phyloP scores from a whole-genome alignment of 2,797 vertebrate genomes.

The Spinus olivaceus region DNA sequence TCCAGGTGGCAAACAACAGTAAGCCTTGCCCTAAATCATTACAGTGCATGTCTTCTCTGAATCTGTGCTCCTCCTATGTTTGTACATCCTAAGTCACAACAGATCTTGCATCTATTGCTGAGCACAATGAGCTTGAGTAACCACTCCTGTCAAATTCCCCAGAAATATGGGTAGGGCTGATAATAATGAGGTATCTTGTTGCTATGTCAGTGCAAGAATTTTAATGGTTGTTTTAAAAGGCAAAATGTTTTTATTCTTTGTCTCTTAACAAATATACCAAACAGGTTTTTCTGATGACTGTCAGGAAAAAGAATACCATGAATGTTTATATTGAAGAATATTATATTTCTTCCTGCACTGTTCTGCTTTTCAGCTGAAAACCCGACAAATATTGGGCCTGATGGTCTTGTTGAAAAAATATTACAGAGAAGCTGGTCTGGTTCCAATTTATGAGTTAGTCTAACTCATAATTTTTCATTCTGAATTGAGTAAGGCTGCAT shows the following conservation, averaged over 20 bases:
- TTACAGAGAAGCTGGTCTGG: neutral
- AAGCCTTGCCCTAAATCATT: neutral
- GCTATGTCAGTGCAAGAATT: neutral
- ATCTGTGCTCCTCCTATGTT: neutral
- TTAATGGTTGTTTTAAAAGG: neutral
- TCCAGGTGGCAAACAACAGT: neutral
- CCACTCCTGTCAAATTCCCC: neutral
- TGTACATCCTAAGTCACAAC: neutral
- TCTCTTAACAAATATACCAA: neutral
- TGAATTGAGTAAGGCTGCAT: neutral
- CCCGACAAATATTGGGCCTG: neutral
- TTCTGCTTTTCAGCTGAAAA: neutral
- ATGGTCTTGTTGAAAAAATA: neutral
- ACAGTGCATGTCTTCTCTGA: neutral
- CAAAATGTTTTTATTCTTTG: neutral
- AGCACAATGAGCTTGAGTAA: neutral
- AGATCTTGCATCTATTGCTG: neutral
- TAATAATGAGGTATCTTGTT: neutral
- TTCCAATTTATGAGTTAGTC: neutral
- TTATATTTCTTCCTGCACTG: neutral
- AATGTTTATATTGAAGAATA: neutral
- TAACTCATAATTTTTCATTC: neutral
- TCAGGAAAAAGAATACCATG: neutral
- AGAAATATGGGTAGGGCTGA: neutral
- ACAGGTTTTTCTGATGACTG: neutral